Percentiles rank a stretch among this genome's conserved stretches.
phyloP scores from a whole-genome alignment of 2,888 invertebrate genomes.

The Papilio gigon region DNA sequence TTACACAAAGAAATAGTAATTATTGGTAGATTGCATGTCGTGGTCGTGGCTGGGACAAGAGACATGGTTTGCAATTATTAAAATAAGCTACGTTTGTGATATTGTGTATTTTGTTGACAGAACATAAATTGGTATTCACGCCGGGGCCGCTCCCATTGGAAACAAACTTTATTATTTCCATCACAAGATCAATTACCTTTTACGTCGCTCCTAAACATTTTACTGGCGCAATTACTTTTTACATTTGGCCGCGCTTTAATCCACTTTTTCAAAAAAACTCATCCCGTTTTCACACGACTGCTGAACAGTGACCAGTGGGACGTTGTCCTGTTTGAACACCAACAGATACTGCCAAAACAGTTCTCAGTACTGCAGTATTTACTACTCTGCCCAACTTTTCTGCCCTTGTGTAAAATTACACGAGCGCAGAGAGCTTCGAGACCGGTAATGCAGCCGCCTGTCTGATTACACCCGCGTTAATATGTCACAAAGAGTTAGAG shows the following conservation, averaged over 20 bases:
- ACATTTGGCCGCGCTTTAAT: neutral
- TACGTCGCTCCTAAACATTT: constrained; percentile 25
- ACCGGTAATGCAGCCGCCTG: constrained; percentile 8
- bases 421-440: neutral
- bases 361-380: neutral
- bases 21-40: too few relatives aligned
- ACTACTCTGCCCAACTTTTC: neutral
- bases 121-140: neutral
- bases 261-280: neutral
- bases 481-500: constrained; percentile 22
- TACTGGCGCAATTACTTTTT: constrained; percentile 23
- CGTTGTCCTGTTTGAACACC: neutral
- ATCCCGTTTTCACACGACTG: neutral
- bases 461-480: constrained; percentile 14
- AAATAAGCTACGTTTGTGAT: neutral
- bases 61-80: neutral
- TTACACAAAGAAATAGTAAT: too few relatives aligned
- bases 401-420: neutral
- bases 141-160: neutral
- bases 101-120: neutral
- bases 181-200: constrained; percentile 33
- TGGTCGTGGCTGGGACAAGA: too few relatives aligned
- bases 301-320: neutral
- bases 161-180: constrained; percentile 26
- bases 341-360: neutral